These are phyloP conservation scores for Neodon shergylaensis DNA, from an alignment of 2,113 vertebrate species.

Conservation along the genomic window DNA sequence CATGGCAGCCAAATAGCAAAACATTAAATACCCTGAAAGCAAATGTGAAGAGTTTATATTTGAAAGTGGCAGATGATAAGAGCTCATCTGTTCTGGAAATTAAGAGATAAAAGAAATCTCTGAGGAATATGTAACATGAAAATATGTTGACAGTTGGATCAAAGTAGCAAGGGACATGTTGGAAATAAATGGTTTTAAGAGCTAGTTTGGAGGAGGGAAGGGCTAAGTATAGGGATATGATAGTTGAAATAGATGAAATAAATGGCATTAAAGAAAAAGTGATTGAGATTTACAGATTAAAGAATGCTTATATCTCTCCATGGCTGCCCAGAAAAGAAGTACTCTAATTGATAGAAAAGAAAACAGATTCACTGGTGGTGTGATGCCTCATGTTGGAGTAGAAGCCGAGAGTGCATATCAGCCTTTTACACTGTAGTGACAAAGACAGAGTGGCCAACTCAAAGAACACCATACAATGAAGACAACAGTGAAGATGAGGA, in stretches of 20 bases:
- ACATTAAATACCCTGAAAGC: neutral
- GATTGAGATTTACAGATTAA: neutral
- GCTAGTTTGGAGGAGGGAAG: neutral
- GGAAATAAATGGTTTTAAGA: neutral
- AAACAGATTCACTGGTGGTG: neutral
- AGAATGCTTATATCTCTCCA: neutral
- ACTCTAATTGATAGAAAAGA: neutral
- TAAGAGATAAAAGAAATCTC: slow-evolving; percentile 30
- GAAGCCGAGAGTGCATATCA: neutral
- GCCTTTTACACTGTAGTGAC: neutral
- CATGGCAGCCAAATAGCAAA: neutral
- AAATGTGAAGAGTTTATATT: slow-evolving; percentile 23
- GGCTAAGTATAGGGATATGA: neutral
- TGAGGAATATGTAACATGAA: neutral
- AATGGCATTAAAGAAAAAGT: neutral
- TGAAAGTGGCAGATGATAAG: neutral
- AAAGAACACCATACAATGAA: neutral
- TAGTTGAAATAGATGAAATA: neutral
- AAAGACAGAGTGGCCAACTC: neutral
- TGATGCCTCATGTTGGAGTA: neutral
- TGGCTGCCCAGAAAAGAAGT: neutral
- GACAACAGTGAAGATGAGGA: neutral
- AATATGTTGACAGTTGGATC: neutral
- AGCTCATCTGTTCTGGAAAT: slow-evolving; percentile 28
- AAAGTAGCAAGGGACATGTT: neutral